Base-by-base conservation (phyloP, 2,888 invertebrate genomes). In the Cataglyphis cursor region DNA sequence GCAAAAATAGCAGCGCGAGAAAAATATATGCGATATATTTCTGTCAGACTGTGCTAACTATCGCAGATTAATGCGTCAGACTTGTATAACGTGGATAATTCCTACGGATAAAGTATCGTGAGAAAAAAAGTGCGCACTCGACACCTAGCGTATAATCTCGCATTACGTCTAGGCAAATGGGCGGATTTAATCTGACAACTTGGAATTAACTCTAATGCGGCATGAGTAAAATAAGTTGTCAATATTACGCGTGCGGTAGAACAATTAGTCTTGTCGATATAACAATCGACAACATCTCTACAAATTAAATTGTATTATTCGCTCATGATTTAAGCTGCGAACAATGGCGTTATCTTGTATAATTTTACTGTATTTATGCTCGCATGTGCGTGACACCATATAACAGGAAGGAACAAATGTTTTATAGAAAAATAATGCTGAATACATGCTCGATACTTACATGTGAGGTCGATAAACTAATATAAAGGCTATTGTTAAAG, bases 91-190 rank as follows among this genome's bases (percentile, higher is more conserved):
- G 81, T 75, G 83, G 87, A 72, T 66, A 85, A 87, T 87, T 76
- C 44, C 64, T 6, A 65, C 54, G 65, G 84, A 80, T 88, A 89
- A 85, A 65, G n/a, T 48, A 70, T 61, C 85, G 84, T 87, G 89
- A 89, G 89, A 89, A 85, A 89, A 85, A 85, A 87, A 85, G 61
- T 24, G 51, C 48, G 70, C 75, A 41, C 28, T 21, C 35, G 41
- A 51, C 81, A 54, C 80, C 83, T 80, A 73, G 73, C 76, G 68
- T 41, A 74, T 74, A 80, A 88, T 87, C 83, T 80, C 62, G 65
- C 57, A 44, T 51, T 66, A 81, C 62, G 41, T n/a, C 18, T 44
- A 57, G 18, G 38, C 70, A 48, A 48, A 41, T 66, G 65, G 31
- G 38, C 74, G 74, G 38, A 86, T 86, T 78, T 84, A 54, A 64